Evolutionary conservation across 2,797 vertebrate species (phyloP).

Genomic region (Protosalanx chinensis): DNA sequence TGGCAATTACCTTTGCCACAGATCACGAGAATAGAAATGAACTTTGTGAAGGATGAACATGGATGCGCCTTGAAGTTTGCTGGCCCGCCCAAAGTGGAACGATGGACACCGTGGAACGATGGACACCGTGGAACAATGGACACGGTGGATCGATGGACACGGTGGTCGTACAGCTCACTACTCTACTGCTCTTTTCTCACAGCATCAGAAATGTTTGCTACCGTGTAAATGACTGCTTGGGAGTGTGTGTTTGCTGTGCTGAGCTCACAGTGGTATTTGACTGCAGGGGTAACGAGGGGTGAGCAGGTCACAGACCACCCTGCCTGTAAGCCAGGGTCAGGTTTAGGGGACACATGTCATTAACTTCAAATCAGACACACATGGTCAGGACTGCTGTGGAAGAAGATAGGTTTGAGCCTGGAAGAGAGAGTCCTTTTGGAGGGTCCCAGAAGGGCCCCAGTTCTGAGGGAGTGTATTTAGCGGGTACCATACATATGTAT

Average conservation of each 20-base stretch:
- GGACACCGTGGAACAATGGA: too few species aligned
- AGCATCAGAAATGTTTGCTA: not conserved
- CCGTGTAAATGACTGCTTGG: slow-evolving; percentile 13
- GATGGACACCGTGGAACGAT: too few species aligned
- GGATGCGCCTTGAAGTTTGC: slow-evolving; percentile 4
- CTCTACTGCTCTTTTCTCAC: too few species aligned
- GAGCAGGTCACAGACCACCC: slow-evolving; percentile 35
- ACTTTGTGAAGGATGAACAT: not conserved
- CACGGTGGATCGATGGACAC: too few species aligned
- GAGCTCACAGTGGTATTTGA: slow-evolving; percentile 17
- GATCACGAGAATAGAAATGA: too few species aligned
- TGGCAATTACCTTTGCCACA: too few species aligned
- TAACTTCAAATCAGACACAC: slow-evolving; percentile 45
- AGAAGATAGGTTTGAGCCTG: not conserved
- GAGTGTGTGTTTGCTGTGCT: slow-evolving; percentile 16
- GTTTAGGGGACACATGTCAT: slow-evolving; percentile 40
- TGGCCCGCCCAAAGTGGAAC: too few species aligned
- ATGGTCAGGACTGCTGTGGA: slow-evolving; percentile 26
- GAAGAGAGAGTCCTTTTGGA: not conserved
- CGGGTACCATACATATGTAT: too few species aligned
- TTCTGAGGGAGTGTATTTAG: too few species aligned
- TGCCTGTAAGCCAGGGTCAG: slow-evolving; percentile 23
- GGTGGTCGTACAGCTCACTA: too few species aligned
- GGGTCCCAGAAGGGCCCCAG: too few species aligned
- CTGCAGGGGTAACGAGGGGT: slow-evolving; percentile 8